phyloP scores from a whole-genome alignment of 2,113 vertebrate genomes.

The Laticauda colubrina region DNA sequence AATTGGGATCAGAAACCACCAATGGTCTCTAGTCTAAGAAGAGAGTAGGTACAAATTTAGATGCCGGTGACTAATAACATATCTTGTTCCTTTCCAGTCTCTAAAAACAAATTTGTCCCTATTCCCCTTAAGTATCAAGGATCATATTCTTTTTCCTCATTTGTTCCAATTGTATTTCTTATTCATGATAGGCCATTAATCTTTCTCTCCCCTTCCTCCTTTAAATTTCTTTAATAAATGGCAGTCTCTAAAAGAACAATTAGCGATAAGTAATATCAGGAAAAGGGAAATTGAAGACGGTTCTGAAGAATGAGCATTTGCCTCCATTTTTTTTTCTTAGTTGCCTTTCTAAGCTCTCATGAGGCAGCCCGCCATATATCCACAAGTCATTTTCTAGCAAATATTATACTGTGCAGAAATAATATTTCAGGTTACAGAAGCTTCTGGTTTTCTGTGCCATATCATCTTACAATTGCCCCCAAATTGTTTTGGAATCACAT shows the following conservation, averaged over 20 bases:
- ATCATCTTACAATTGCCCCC: slow-evolving; percentile 80
- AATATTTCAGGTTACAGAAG: slow-evolving; percentile 79
- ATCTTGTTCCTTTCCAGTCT: background rate
- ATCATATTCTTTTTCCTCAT: slow-evolving; percentile 3
- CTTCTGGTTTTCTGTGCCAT: slow-evolving; percentile 81
- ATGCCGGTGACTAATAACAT: background rate
- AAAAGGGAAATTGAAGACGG: slow-evolving; percentile 51
- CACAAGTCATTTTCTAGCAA: slow-evolving; percentile 71
- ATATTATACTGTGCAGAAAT: slow-evolving; percentile 82
- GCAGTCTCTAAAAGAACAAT: slow-evolving; percentile 45
- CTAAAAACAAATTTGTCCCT: background rate
- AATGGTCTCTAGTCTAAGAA: background rate
- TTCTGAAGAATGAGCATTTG: slow-evolving; percentile 67
- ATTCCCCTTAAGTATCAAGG: slow-evolving; percentile 20
- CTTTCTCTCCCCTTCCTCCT: background rate
- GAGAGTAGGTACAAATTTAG: background rate
- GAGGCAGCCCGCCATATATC: slow-evolving; percentile 64
- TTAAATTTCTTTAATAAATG: slow-evolving; percentile 26
- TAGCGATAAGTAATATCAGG: slow-evolving; percentile 62
- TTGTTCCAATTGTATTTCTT: slow-evolving; percentile 17
- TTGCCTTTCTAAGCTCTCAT: background rate
- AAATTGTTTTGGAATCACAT: slow-evolving; percentile 82
- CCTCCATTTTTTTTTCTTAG: slow-evolving; percentile 59
- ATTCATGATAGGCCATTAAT: slow-evolving; percentile 31
- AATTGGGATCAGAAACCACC: background rate